phyloP scores from a whole-genome alignment of 1,140 invertebrate species.

The Zelostemma sp. region DNA sequence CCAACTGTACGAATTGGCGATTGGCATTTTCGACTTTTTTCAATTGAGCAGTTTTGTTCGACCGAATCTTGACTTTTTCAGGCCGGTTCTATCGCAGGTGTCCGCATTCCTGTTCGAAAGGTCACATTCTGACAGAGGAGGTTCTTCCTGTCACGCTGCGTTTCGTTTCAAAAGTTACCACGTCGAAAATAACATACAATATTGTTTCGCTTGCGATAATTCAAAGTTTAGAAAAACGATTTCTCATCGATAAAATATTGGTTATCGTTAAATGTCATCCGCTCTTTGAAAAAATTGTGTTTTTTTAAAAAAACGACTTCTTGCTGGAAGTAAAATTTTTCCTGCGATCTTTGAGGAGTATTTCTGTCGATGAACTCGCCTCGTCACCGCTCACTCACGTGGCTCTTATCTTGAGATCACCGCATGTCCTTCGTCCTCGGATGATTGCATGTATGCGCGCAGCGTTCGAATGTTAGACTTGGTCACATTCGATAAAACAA shows the following conservation, averaged over 20 bases:
- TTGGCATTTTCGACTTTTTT: no score
- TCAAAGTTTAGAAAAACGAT: no score
- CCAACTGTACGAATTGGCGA: no score
- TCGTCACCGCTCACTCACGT: conserved; percentile 46
- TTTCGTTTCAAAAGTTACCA: not conserved
- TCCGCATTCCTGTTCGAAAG: conserved; percentile 33
- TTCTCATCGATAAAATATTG: not conserved
- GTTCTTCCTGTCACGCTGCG: conserved; percentile 16
- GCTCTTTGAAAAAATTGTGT: not conserved
- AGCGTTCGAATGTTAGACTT: conserved; percentile 14
- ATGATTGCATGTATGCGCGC: conserved; percentile 17
- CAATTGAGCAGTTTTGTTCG: not conserved
- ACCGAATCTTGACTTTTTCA: conserved; percentile 17
- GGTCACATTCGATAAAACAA: conserved; percentile 7
- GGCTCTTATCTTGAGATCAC: conserved; percentile 44
- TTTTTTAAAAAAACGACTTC: no score
- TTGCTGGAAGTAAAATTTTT: no score
- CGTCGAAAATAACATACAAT: no score
- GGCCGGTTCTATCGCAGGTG: conserved; percentile 28
- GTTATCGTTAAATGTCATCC: not conserved
- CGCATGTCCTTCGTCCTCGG: conserved; percentile 46
- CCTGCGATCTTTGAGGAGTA: conserved; percentile 9
- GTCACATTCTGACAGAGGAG: conserved; percentile 30
- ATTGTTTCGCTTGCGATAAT: no score
- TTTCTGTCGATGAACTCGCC: conserved; percentile 50